These are phyloP conservation scores for Temnothorax longispinosus DNA, from an alignment of 1,140 invertebrate species.

Conservation along the genomic window DNA sequence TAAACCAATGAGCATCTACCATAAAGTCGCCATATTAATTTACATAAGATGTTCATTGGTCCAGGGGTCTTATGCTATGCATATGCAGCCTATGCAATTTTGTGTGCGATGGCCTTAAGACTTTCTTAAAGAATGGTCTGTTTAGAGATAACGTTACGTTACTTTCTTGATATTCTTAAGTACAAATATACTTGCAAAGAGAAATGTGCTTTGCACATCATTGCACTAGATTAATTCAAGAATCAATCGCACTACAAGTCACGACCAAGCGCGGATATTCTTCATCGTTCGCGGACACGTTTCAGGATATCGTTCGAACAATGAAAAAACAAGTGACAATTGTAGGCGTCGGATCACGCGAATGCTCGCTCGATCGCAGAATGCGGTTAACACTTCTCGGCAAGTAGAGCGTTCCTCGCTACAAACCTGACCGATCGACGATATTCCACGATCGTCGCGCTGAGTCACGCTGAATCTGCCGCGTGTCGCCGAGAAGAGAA, in stretches of 20 bases:
- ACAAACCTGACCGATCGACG: constrained; percentile 38
- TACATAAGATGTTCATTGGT: too few species aligned
- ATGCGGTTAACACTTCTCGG: constrained; percentile 75
- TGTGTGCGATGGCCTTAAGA: too few species aligned
- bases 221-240: not conserved
- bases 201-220: not conserved
- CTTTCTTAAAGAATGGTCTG: not conserved
- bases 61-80: too few species aligned
- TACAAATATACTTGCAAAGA: not conserved
- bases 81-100: too few species aligned
- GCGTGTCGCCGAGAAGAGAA: constrained; percentile 20
- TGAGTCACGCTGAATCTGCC: constrained; percentile 56
- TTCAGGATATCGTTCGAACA: constrained; percentile 78
- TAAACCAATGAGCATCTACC: too few species aligned
- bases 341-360: constrained; percentile 65
- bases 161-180: not conserved
- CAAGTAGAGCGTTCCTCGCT: constrained; percentile 74
- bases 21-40: too few species aligned
- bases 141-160: not conserved
- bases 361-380: constrained; percentile 67
- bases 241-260: constrained; percentile 2
- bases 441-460: constrained; percentile 49
- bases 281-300: constrained; percentile 16
- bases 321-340: constrained; percentile 66
- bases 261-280: constrained; percentile 58